phyloP scores from a whole-genome alignment of 2,113 vertebrate species.

The Mungos mungo region DNA sequence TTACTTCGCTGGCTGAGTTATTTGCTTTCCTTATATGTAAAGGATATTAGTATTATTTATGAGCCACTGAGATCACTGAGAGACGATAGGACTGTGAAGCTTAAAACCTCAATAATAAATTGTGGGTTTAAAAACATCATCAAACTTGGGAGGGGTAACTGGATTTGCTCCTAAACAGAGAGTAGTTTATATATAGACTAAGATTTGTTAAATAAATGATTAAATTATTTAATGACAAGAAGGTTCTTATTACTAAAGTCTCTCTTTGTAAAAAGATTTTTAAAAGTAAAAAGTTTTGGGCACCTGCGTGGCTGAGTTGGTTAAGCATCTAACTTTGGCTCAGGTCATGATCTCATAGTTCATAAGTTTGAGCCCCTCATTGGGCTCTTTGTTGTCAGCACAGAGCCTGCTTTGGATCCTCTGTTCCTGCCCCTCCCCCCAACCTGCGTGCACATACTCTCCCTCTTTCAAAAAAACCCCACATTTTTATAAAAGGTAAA shows the following conservation, averaged over 20 bases:
- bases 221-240: neutral
- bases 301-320: no score
- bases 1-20: slow-evolving; percentile 59
- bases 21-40: slow-evolving; percentile 76
- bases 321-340: no score
- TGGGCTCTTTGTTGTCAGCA: no score
- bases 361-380: no score
- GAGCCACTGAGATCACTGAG: slow-evolving; percentile 65
- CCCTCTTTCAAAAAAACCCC: no score
- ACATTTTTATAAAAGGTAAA: no score
- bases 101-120: slow-evolving; percentile 72
- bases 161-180: neutral
- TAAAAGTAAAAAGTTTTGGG: no score
- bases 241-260: neutral
- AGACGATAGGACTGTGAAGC: slow-evolving; percentile 61
- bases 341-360: no score
- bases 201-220: slow-evolving; percentile 21
- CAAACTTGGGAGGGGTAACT: slow-evolving; percentile 2
- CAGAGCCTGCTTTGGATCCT: no score
- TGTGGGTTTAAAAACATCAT: slow-evolving; percentile 69
- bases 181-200: slow-evolving; percentile 17
- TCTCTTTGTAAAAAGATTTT: neutral
- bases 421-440: no score
- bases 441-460: no score
- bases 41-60: slow-evolving; percentile 72